Evolutionary conservation across 2,113 vertebrate species (phyloP).

Genomic region (Eurystomus gularis): DNA sequence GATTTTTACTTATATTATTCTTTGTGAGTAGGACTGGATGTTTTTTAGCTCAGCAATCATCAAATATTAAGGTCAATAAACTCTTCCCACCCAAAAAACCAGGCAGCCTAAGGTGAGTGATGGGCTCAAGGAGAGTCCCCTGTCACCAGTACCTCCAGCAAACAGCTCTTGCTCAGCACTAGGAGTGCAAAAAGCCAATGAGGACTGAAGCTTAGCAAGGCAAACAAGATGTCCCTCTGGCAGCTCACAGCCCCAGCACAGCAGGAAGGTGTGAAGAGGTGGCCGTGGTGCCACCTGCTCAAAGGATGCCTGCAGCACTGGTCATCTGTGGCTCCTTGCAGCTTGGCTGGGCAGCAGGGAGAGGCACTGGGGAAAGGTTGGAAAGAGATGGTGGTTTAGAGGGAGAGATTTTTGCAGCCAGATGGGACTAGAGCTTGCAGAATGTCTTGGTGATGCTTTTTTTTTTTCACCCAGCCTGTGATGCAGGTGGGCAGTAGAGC

Average conservation of each 20-base stretch:
- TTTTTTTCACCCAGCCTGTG: too few relatives aligned
- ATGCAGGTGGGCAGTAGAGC: not conserved
- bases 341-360: not conserved
- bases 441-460: not conserved
- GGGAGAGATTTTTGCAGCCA: not conserved
- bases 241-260: rapidly evolving
- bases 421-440: not conserved
- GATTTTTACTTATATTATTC: not conserved
- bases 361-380: not conserved
- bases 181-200: not conserved
- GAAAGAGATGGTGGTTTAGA: not conserved
- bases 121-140: not conserved
- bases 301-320: rapidly evolving
- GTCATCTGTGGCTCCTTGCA: rapidly evolving
- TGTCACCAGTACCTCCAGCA: not conserved
- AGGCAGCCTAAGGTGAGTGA: not conserved
- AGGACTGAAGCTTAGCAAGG: not conserved
- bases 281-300: not conserved
- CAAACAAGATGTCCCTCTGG: not conserved
- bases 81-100: not conserved
- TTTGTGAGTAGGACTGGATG: not conserved
- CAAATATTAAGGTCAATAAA: not conserved
- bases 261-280: not conserved
- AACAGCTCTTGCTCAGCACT: not conserved
- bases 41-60: not conserved